phyloP scores from a whole-genome alignment of 2,113 vertebrate genomes.

The Cettia cetti region DNA sequence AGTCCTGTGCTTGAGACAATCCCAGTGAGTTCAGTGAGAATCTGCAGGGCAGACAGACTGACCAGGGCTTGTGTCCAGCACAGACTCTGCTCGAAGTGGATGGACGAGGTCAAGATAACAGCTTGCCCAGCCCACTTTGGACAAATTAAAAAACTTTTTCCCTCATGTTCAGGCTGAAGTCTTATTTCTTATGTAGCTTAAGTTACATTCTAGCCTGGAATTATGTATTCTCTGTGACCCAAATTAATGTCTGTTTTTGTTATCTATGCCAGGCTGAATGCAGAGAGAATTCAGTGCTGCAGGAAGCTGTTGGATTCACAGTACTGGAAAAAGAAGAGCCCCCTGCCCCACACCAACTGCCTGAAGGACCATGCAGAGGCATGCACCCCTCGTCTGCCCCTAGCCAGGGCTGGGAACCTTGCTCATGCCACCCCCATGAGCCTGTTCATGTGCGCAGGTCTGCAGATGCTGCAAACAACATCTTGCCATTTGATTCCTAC shows the following conservation, averaged over 20 bases:
- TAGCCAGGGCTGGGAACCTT: neutral
- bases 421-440: neutral
- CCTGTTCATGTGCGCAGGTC: accelerated
- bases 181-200: neutral
- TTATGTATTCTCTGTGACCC: neutral
- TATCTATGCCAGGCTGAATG: neutral
- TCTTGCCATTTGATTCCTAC: neutral
- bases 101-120: accelerated
- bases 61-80: accelerated
- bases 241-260: neutral
- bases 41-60: neutral
- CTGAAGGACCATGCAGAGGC: neutral
- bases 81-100: neutral
- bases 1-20: neutral
- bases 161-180: neutral
- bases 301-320: neutral
- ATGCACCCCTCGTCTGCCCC: neutral
- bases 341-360: neutral
- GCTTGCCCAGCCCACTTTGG: neutral
- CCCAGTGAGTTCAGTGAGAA: accelerated
- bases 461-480: neutral
- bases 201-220: neutral
- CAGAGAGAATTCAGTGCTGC: neutral
- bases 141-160: neutral
- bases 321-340: neutral